These are phyloP conservation scores for Pseudorhiza aurosa DNA, from an alignment of 30 jellyfish, hydroid and myxozoan genomes.

Conservation along the genomic window DNA sequence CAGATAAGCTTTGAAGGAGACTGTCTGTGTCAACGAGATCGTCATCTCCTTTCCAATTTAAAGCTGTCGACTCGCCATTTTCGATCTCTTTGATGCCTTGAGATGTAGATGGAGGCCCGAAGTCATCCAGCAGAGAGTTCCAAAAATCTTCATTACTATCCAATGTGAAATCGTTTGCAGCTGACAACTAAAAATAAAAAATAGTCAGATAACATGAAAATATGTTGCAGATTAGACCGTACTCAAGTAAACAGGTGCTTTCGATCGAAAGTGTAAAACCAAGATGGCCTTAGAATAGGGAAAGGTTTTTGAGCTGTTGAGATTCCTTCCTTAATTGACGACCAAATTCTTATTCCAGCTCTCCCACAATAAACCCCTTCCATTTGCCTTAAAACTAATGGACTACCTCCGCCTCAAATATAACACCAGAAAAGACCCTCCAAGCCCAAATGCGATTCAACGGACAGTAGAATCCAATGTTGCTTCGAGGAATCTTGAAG, in stretches of 20 bases:
- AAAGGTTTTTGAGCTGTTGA: no score
- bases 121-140: conserved; percentile 55
- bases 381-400: no score
- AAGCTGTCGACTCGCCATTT: conserved; percentile 28
- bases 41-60: conserved; percentile 24
- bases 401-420: no score
- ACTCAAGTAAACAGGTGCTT: background rate
- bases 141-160: conserved; percentile 50
- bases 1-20: conserved; percentile 33
- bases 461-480: no score
- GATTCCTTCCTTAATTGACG: no score
- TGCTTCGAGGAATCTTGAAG: no score
- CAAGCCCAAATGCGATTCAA: no score
- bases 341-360: no score
- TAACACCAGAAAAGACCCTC: no score
- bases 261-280: background rate
- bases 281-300: no score
- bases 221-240: no score
- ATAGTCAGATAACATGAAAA: background rate
- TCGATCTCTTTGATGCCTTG: conserved; percentile 30
- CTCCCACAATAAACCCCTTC: no score
- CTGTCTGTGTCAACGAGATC: conserved; percentile 52
- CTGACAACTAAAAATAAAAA: conserved; percentile 21
- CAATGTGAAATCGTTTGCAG: conserved; percentile 45
- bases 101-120: conserved; percentile 46